phyloP scores from a whole-genome alignment of 2,113 vertebrate species.

The Lepus americanus region DNA sequence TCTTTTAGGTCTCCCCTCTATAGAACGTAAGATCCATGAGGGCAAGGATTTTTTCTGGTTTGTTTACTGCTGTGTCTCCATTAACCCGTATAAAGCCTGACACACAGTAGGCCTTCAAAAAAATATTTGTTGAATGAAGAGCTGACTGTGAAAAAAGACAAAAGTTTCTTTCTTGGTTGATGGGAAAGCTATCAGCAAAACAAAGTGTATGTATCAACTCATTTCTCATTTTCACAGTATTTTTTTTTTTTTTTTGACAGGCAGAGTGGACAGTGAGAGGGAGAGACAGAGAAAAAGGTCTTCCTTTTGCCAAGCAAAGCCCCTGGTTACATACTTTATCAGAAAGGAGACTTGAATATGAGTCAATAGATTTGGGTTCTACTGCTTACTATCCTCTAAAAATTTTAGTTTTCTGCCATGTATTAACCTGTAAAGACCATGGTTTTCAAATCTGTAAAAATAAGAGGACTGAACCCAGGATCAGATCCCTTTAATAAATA shows the following conservation, averaged over 20 bases:
- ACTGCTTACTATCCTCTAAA: not conserved
- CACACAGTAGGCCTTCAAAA: not conserved
- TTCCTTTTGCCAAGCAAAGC: no score
- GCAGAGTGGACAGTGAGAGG: no score
- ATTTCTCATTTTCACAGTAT: not conserved
- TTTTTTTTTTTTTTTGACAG: no score
- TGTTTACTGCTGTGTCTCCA: not conserved
- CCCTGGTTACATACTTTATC: not conserved
- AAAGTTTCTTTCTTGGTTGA: constrained; percentile 16
- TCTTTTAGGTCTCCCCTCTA: not conserved
- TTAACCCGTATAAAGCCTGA: not conserved
- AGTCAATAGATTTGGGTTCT: not conserved
- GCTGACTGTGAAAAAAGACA: constrained; percentile 24
- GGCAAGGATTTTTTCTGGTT: not conserved
- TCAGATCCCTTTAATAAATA: not conserved
- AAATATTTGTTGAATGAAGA: not conserved
- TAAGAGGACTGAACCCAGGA: not conserved
- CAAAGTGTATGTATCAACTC: not conserved
- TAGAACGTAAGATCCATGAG: not conserved
- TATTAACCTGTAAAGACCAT: not conserved
- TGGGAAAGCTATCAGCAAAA: constrained; percentile 54
- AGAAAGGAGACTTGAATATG: not conserved
- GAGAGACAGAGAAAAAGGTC: no score
- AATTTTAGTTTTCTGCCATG: not conserved
- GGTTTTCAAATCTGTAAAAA: constrained; percentile 32